Conservation (phyloP, 2,888 invertebrate genomes). For the Panzeria rudis region DNA sequence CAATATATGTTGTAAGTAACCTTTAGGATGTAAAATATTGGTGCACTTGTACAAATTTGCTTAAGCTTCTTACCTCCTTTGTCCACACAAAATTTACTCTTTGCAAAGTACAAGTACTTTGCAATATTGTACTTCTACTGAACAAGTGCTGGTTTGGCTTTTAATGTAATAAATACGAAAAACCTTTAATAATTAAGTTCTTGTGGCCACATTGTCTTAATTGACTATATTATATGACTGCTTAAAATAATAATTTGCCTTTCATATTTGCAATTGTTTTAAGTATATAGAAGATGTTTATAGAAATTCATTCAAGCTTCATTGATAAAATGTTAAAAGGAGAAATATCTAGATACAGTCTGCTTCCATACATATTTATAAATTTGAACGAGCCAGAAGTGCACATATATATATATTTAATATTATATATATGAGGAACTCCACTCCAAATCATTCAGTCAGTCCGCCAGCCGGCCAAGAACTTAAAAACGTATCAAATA, state of each 20-base stretch:
- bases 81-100: neutral
- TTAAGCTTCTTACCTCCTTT: neutral
- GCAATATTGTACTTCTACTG: neutral
- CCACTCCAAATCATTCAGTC: too few relatives aligned
- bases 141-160: neutral
- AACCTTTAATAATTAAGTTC: conserved; percentile 64
- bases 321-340: neutral
- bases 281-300: conserved; percentile 7
- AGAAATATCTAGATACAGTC: neutral
- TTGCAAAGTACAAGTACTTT: neutral
- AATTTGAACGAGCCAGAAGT: neutral
- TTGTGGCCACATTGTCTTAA: conserved; percentile 66
- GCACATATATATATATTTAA: neutral
- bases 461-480: too few relatives aligned
- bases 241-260: conserved; percentile 28
- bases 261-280: conserved; percentile 5
- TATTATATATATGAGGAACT: too few relatives aligned
- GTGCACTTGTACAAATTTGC: neutral
- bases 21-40: neutral
- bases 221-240: conserved; percentile 43
- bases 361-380: conserved; percentile 19
- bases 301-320: neutral
- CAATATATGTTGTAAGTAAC: too few relatives aligned
- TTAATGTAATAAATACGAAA: conserved; percentile 59
- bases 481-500: too few relatives aligned